phyloP scores from a whole-genome alignment of 2,888 invertebrate genomes.

The Eupithecia vulgata region DNA sequence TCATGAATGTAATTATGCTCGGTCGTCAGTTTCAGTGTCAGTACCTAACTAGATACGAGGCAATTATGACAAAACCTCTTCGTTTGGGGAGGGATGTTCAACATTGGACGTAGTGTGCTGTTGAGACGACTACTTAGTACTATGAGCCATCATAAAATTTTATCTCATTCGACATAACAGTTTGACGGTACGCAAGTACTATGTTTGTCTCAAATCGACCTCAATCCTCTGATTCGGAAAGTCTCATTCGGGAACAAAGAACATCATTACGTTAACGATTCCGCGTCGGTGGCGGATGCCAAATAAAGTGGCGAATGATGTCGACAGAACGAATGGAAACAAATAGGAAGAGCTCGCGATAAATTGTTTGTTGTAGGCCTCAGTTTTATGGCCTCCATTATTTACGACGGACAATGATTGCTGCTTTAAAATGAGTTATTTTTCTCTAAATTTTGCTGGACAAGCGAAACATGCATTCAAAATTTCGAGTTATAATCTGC shows the following conservation, averaged over 20 bases:
- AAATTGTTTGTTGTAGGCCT: slow-evolving; percentile 63
- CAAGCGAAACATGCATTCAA: not conserved
- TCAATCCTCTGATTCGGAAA: slow-evolving; percentile 21
- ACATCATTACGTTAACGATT: slow-evolving; percentile 66
- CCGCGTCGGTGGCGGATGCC: slow-evolving; percentile 52
- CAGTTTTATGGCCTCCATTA: slow-evolving; percentile 65
- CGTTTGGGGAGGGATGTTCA: not conserved
- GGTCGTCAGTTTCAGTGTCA: not conserved
- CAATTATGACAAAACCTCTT: not conserved
- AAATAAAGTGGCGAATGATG: slow-evolving; percentile 70
- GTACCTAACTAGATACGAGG: not conserved
- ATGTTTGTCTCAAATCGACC: slow-evolving; percentile 14
- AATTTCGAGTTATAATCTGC: not conserved
- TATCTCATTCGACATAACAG: not conserved
- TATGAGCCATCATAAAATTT: not conserved
- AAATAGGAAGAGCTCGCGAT: slow-evolving; percentile 68
- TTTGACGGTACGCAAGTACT: not conserved
- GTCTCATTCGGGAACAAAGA: slow-evolving; percentile 54
- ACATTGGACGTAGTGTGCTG: not conserved
- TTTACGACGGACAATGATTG: slow-evolving; percentile 57
- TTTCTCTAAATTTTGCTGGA: slow-evolving; percentile 6
- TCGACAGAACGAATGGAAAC: slow-evolving; percentile 71
- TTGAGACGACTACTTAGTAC: not conserved
- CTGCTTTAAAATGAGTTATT: slow-evolving; percentile 49
- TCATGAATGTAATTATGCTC: not conserved